Percentiles rank a stretch among this genome's conserved stretches.
Conservation (phyloP, 2,113 vertebrate genomes). For the Python bivittatus region DNA sequence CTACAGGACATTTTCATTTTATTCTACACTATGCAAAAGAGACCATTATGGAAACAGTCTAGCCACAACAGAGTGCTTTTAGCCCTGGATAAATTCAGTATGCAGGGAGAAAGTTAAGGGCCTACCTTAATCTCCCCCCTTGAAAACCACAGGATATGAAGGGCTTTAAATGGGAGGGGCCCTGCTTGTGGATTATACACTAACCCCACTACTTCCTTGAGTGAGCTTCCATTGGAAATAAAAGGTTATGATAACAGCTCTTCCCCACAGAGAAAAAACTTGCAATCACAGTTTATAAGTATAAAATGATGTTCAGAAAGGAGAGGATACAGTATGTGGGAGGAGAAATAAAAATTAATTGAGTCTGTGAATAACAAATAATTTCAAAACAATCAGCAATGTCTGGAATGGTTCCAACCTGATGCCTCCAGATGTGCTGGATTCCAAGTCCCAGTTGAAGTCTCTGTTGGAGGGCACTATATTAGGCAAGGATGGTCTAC, state of each 20-base stretch:
- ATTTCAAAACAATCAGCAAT: conserved; percentile 42
- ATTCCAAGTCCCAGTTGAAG: neutral
- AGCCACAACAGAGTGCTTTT: neutral
- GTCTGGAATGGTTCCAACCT: neutral
- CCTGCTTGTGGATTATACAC: neutral
- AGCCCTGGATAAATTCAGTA: neutral
- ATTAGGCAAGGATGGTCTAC: neutral
- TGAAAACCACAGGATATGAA: neutral
- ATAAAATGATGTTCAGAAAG: conserved; percentile 38
- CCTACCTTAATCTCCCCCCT: neutral
- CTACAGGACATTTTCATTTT: neutral
- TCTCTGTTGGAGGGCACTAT: neutral
- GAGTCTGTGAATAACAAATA: neutral
- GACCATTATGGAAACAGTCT: neutral
- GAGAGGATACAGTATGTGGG: conserved; percentile 20
- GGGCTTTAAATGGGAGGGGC: neutral
- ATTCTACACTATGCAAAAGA: conserved; percentile 15
- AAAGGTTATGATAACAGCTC: neutral
- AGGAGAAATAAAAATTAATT: conserved; percentile 30
- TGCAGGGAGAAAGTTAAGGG: neutral
- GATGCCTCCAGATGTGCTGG: neutral
- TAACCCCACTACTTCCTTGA: conserved; percentile 27
- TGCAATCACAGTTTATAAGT: conserved; percentile 38
- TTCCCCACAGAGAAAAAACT: conserved; percentile 49
- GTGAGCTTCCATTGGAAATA: neutral